phyloP scores from a whole-genome alignment of 2,888 invertebrate genomes.

The Caenorhabditis sp. region DNA sequence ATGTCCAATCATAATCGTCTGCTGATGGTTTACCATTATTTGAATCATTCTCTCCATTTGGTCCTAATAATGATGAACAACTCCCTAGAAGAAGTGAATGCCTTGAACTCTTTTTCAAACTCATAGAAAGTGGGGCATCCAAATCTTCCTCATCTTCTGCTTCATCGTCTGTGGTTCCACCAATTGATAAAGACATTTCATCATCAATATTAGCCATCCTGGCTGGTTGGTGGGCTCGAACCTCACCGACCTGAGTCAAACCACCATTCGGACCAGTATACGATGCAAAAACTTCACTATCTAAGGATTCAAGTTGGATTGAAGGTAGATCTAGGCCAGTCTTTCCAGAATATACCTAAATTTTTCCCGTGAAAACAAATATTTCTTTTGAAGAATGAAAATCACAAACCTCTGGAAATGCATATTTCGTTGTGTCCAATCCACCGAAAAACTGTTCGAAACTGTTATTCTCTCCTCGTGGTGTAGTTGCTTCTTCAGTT shows the following conservation, averaged over 20 bases:
- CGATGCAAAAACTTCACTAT: slow-evolving; percentile 75
- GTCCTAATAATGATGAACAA: slow-evolving; percentile 55
- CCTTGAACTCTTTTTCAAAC: slow-evolving; percentile 24
- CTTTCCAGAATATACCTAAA: slow-evolving; percentile 50
- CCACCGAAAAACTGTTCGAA: slow-evolving; percentile 38
- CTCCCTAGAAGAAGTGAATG: slow-evolving; percentile 50
- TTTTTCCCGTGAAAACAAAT: too few species aligned
- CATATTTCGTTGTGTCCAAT: slow-evolving; percentile 43
- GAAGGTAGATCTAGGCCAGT: slow-evolving; percentile 55
- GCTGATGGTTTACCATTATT: slow-evolving; percentile 24
- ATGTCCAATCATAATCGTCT: slow-evolving; percentile 63
- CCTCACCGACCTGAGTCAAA: slow-evolving; percentile 76
- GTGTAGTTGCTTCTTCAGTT: slow-evolving; percentile 38
- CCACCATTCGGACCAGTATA: slow-evolving; percentile 86
- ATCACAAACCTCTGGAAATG: slow-evolving; percentile 47
- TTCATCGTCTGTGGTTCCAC: slow-evolving; percentile 52
- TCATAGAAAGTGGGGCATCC: slow-evolving; percentile 40
- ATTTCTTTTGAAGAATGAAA: too few species aligned
- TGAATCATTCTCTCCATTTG: slow-evolving; percentile 41
- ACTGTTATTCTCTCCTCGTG: slow-evolving; percentile 37
- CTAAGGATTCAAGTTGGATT: slow-evolving; percentile 49
- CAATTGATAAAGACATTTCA: slow-evolving; percentile 65
- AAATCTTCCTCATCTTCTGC: slow-evolving; percentile 57
- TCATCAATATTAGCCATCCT: slow-evolving; percentile 69
- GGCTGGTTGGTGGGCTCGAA: slow-evolving; percentile 59